Percentiles rank a stretch among this genome's conserved stretches.
These are phyloP conservation scores for Ammodytes marinus DNA, from an alignment of 2,113 vertebrate genomes.

Conservation along the genomic window DNA sequence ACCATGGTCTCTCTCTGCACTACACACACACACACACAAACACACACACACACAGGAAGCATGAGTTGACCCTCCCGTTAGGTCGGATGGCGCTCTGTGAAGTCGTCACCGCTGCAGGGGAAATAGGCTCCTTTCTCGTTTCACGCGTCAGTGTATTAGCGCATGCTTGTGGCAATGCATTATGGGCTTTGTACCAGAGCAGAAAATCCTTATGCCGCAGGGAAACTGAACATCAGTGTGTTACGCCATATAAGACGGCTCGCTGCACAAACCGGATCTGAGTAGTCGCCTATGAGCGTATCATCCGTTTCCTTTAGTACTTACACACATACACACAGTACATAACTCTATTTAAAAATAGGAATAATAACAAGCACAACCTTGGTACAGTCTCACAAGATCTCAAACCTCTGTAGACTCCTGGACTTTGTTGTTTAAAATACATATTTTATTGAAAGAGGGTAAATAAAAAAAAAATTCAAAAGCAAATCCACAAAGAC, in stretches of 20 bases:
- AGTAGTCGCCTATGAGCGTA: background rate
- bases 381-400: background rate
- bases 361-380: background rate
- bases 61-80: slow-evolving; percentile 19
- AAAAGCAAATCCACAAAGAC: background rate
- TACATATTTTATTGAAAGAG: background rate
- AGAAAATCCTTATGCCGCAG: slow-evolving; percentile 51
- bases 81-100: slow-evolving; percentile 10
- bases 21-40: background rate
- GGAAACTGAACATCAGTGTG: slow-evolving; percentile 40
- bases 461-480: too few species aligned
- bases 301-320: background rate
- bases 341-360: background rate
- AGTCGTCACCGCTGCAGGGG: slow-evolving; percentile 50
- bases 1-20: background rate
- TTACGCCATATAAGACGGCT: slow-evolving; percentile 29
- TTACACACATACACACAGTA: background rate
- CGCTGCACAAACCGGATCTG: slow-evolving; percentile 3
- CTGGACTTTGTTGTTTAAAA: background rate
- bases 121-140: slow-evolving; percentile 75
- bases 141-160: slow-evolving; percentile 78
- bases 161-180: slow-evolving; percentile 70
- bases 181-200: slow-evolving; percentile 69
- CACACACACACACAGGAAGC: slow-evolving; percentile 6
- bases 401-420: background rate